Percentiles rank a stretch among this genome's conserved stretches.
These are phyloP conservation scores for Apodemus sylvaticus DNA, from an alignment of 2,113 vertebrate species.

Conservation along the genomic window DNA sequence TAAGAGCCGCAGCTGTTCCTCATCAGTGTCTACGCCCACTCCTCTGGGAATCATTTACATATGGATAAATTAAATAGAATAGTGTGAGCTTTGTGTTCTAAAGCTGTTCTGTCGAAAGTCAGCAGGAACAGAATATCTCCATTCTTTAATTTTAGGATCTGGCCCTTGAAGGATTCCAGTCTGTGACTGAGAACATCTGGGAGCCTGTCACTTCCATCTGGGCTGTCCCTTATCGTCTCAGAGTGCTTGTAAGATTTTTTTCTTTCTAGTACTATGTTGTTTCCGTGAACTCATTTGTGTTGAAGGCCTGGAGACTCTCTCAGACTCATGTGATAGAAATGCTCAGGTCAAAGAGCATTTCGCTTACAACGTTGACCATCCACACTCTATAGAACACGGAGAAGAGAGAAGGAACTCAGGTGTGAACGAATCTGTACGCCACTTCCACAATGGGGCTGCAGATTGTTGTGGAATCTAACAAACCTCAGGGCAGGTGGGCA, in stretches of 20 bases:
- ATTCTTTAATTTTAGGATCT: background rate
- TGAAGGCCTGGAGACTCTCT: background rate
- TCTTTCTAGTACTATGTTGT: background rate
- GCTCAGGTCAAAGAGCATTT: background rate
- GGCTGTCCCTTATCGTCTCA: background rate
- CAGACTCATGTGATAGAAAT: background rate
- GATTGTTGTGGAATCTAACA: background rate
- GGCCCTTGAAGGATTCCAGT: background rate
- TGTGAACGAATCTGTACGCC: background rate
- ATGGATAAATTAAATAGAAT: background rate
- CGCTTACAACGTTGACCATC: rapidly evolving
- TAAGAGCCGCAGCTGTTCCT: background rate
- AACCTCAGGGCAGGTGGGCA: background rate
- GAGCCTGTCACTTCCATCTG: background rate
- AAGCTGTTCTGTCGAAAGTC: background rate
- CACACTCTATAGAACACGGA: background rate
- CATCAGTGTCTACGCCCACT: background rate
- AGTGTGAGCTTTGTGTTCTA: background rate
- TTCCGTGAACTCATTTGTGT: background rate
- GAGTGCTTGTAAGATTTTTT: background rate
- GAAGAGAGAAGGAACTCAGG: background rate
- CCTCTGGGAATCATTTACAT: background rate
- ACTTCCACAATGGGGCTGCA: background rate
- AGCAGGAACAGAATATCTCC: background rate
- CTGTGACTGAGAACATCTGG: background rate